A percentile compares a stretch with the other conserved stretches of the same genome.
phyloP scores from a whole-genome alignment of 2,888 invertebrate species.

The Ptycholaimellus sp. region DNA sequence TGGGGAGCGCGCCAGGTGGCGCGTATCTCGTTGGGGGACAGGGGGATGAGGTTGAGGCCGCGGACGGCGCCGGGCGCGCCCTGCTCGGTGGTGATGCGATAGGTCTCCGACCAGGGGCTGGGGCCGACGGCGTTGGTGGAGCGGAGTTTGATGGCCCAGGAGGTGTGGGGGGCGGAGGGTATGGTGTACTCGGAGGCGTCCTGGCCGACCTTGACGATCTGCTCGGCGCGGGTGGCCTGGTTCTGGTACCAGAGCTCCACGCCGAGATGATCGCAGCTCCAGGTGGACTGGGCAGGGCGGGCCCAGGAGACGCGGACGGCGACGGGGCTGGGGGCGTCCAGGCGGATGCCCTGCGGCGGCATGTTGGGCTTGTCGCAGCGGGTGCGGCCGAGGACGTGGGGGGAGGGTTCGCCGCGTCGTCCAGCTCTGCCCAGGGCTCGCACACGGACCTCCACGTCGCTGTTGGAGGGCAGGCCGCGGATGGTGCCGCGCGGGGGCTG shows the following conservation, averaged over 20 bases:
- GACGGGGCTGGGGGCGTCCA: constrained; percentile 19
- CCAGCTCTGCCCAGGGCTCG: constrained; percentile 16
- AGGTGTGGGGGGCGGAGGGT: constrained; percentile 21
- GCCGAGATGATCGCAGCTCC: constrained; percentile 23
- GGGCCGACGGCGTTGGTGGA: constrained; percentile 14
- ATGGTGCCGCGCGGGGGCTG: constrained; percentile 18
- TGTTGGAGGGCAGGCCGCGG: constrained; percentile 20
- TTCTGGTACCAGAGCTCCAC: constrained; percentile 20
- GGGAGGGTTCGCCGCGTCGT: constrained; percentile 19
- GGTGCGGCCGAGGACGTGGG: constrained; percentile 21
- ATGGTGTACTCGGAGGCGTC: constrained; percentile 23
- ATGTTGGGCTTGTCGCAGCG: constrained; percentile 20
- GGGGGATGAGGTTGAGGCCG: constrained; percentile 15
- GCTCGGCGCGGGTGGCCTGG: constrained; percentile 17
- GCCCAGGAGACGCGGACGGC: constrained; percentile 21
- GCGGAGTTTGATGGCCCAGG: constrained; percentile 17
- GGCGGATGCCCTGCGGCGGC: constrained; percentile 19
- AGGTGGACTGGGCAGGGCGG: constrained; percentile 21
- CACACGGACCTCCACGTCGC: constrained; percentile 20
- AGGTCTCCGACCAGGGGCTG: constrained; percentile 19
- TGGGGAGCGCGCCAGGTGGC: constrained; percentile 22
- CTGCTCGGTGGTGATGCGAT: constrained; percentile 19
- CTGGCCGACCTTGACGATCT: constrained; percentile 16
- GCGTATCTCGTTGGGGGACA: constrained; percentile 17
- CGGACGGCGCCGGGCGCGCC: constrained; percentile 23